Conservation (phyloP, 2,113 vertebrate species). For the Catharus bicknelli region DNA sequence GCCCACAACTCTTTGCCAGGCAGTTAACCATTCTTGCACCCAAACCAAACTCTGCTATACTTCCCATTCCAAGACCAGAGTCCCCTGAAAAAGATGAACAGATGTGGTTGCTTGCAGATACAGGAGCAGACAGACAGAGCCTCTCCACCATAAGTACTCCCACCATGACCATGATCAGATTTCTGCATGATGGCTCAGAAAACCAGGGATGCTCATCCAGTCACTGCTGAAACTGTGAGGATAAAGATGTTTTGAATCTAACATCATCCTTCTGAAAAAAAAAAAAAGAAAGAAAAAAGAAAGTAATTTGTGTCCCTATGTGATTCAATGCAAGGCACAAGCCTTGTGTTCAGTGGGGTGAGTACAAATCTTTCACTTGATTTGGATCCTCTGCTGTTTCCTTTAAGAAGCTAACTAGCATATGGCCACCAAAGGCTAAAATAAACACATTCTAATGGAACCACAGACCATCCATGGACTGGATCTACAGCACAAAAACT, state of each 20-base stretch:
- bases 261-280: background rate
- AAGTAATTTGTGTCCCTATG: fast-evolving
- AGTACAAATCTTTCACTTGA: background rate
- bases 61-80: background rate
- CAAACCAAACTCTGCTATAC: background rate
- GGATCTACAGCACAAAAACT: background rate
- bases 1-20: background rate
- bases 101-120: background rate
- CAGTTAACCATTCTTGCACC: background rate
- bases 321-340: background rate
- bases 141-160: background rate
- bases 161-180: background rate
- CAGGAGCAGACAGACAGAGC: background rate
- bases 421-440: background rate
- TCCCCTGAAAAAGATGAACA: background rate
- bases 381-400: background rate
- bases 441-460: background rate
- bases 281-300: background rate
- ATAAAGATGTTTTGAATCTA: background rate
- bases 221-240: background rate
- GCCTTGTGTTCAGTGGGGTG: background rate
- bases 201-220: background rate
- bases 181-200: background rate
- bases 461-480: background rate
- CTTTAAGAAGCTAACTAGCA: background rate